phyloP scores from a whole-genome alignment of 2,113 vertebrate species.

The Perccottus glenii region DNA sequence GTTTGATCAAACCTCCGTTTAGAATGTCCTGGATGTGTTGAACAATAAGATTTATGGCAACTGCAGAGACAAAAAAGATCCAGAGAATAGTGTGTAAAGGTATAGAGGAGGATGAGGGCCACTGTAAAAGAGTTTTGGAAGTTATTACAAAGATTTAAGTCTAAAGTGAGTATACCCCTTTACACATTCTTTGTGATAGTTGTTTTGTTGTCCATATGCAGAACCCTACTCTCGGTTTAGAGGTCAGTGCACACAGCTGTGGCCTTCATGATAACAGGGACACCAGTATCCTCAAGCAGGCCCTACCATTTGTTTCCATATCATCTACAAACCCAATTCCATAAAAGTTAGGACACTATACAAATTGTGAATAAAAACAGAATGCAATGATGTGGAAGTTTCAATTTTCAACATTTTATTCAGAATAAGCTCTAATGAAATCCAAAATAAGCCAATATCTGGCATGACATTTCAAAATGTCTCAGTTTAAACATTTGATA shows the following conservation, averaged over 20 bases:
- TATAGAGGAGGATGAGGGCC: background rate
- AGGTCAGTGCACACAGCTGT: slow-evolving; percentile 46
- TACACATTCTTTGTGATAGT: slow-evolving; percentile 23
- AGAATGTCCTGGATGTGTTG: slow-evolving; percentile 98
- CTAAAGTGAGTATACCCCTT: background rate
- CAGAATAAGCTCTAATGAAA: too few species aligned
- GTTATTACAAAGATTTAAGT: too few species aligned
- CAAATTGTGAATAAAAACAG: too few species aligned
- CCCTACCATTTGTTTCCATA: background rate
- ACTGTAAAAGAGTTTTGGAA: too few species aligned
- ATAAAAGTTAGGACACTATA: too few species aligned
- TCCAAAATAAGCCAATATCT: too few species aligned
- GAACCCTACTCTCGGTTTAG: slow-evolving; percentile 10
- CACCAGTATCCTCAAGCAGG: slow-evolving; percentile 3
- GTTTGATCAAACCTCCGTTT: slow-evolving; percentile 88
- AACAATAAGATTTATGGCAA: slow-evolving; percentile 96
- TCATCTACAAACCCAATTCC: background rate
- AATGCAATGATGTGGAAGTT: too few species aligned
- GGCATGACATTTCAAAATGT: too few species aligned
- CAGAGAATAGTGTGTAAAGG: background rate
- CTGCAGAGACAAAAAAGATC: slow-evolving; percentile 68
- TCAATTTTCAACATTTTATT: too few species aligned
- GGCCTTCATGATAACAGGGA: slow-evolving; percentile 37
- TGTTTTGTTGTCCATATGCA: slow-evolving; percentile 17
- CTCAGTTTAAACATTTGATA: too few species aligned